phyloP scores from a whole-genome alignment of 2,113 vertebrate species.

The Hippocampus mohnikei region DNA sequence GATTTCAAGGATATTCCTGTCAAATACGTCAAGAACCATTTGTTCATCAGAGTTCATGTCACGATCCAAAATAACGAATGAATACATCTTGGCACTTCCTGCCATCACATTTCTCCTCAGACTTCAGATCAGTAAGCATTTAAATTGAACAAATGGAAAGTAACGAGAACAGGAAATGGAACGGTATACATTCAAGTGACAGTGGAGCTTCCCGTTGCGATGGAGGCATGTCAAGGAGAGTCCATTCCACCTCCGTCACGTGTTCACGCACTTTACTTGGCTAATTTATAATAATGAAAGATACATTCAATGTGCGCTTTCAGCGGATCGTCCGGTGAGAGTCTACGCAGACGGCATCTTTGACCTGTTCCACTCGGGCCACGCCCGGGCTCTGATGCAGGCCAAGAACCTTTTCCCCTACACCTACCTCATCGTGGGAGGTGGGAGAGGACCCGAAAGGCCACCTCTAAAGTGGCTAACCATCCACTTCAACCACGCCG shows the following conservation, averaged over 20 bases:
- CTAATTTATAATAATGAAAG: too few relatives aligned
- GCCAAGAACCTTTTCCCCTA: conserved; percentile 98
- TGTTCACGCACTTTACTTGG: too few relatives aligned
- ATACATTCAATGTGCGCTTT: conserved; percentile 23
- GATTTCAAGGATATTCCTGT: background rate
- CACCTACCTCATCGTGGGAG: conserved; percentile 97
- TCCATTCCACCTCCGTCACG: too few relatives aligned
- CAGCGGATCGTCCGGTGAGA: conserved; percentile 93
- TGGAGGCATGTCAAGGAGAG: too few relatives aligned
- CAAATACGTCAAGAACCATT: background rate
- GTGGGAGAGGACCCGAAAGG: conserved; percentile 67
- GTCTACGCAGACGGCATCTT: conserved; percentile 99
- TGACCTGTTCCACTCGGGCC: conserved; percentile 97
- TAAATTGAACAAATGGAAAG: too few relatives aligned
- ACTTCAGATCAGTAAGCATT: too few relatives aligned
- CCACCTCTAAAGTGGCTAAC: background rate
- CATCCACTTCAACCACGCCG: background rate
- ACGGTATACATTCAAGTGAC: too few relatives aligned
- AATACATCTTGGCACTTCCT: background rate
- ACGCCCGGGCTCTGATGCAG: conserved; percentile 98
- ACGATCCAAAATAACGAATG: background rate
- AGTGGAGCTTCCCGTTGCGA: too few relatives aligned
- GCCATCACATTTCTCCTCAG: too few relatives aligned
- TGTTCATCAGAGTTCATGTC: background rate
- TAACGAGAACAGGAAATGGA: too few relatives aligned